Conservation (phyloP, 2,797 vertebrate genomes). For the Gallirallus australis region DNA sequence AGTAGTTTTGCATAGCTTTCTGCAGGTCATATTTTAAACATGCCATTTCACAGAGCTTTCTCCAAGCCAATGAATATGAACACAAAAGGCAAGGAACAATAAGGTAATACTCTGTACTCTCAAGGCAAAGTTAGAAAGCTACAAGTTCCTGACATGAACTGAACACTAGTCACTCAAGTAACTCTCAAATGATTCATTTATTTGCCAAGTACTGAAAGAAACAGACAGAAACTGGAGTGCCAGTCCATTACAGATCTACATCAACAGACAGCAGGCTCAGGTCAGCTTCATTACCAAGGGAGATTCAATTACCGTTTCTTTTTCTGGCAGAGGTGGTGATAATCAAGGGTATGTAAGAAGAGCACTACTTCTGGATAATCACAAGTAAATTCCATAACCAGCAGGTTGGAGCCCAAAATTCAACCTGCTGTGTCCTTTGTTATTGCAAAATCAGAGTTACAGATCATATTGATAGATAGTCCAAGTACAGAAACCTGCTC, state of each 20-base stretch:
- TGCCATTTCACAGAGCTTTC: neutral
- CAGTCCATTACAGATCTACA: conserved; percentile 68
- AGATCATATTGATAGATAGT: too few relatives aligned
- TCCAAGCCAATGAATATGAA: neutral
- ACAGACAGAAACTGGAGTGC: neutral
- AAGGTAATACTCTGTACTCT: neutral
- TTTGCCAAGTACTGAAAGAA: neutral
- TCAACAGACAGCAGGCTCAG: conserved; percentile 39
- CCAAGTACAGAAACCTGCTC: neutral
- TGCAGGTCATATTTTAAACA: neutral
- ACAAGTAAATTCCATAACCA: conserved; percentile 44
- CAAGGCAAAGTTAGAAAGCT: neutral
- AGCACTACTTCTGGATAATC: conserved; percentile 41
- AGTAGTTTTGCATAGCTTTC: neutral
- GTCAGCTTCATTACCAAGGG: neutral
- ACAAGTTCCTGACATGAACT: neutral
- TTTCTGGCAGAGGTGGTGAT: neutral
- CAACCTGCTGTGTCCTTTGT: neutral
- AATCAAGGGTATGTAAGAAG: conserved; percentile 51
- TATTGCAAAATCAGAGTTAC: conserved; percentile 21
- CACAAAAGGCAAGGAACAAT: neutral
- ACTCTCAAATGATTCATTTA: neutral
- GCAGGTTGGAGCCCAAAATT: neutral
- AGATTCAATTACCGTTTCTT: neutral
- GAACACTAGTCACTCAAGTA: neutral